A percentile compares a stretch with the other conserved stretches of the same genome.
phyloP scores from a whole-genome alignment of 2,888 invertebrate genomes.

The Rhamnusium bicolor region DNA sequence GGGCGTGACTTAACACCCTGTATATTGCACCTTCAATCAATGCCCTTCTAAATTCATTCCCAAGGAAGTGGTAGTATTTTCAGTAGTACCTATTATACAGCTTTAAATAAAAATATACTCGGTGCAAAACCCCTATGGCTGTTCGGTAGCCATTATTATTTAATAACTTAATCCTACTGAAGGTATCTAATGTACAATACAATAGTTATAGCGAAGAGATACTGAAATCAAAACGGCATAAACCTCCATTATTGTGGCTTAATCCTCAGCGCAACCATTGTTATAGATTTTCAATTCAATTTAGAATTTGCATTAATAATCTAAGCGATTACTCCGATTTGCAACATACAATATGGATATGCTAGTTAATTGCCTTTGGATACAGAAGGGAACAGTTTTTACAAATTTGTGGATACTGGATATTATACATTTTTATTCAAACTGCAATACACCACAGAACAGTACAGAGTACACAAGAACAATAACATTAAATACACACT shows the following conservation, averaged over 20 bases:
- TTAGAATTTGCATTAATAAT: constrained; percentile 22
- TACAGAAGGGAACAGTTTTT: background rate
- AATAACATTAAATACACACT: no score
- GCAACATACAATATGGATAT: background rate
- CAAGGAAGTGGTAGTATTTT: no score
- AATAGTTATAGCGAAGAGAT: background rate
- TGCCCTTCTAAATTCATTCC: no score
- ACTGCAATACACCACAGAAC: no score
- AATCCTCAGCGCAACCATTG: background rate
- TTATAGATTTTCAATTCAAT: constrained; percentile 15
- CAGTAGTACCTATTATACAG: no score
- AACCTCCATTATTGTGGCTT: background rate
- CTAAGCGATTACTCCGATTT: background rate
- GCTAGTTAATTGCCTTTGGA: background rate
- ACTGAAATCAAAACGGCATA: background rate
- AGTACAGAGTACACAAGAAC: no score
- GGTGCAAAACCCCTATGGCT: no score
- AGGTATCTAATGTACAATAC: background rate
- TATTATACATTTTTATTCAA: no score
- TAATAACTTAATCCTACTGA: background rate
- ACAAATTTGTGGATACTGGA: no score
- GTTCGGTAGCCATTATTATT: background rate
- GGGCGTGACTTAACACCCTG: no score
- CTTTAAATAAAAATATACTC: no score
- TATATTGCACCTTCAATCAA: no score